Evolutionary conservation across 1,140 invertebrate genomes (phyloP).

Genomic region (Eurosta solidaginis): DNA sequence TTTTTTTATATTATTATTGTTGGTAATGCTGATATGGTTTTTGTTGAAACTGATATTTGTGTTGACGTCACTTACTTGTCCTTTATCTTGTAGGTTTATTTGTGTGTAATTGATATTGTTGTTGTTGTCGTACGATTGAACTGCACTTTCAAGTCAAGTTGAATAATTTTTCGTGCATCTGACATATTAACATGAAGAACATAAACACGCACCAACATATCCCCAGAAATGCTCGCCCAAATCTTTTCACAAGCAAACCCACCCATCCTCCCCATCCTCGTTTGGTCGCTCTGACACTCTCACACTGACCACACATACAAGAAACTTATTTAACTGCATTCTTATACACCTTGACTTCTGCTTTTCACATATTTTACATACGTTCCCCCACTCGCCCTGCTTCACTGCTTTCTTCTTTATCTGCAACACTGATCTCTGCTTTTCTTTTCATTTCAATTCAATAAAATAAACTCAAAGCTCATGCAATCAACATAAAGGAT

Average conservation of each 20-base stretch:
- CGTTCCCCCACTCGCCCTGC: background rate
- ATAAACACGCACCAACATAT: background rate
- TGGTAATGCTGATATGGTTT: too few species aligned
- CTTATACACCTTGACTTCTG: conserved; percentile 10
- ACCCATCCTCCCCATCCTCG: too few species aligned
- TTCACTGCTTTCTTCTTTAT: background rate
- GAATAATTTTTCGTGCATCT: conserved; percentile 26
- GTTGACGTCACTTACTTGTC: conserved; percentile 3
- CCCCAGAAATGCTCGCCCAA: background rate
- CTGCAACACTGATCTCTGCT: background rate
- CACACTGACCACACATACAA: conserved; percentile 7
- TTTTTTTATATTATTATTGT: background rate
- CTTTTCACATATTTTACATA: background rate
- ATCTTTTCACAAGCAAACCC: too few species aligned
- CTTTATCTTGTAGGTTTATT: conserved; percentile 17
- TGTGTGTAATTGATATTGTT: background rate
- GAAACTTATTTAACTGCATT: background rate
- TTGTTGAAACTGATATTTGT: background rate
- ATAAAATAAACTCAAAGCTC: conserved; percentile 58
- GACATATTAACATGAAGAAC: background rate
- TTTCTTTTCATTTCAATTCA: conserved; percentile 40
- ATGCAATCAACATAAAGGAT: conserved; percentile 60
- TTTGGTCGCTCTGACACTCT: too few species aligned
- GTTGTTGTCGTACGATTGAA: background rate
- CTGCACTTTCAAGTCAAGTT: conserved; percentile 4